Evolutionary conservation across 2,888 invertebrate genomes (phyloP), one percentile per base, ranked within the genome.

Genomic region (Drosophila subsilvestris): DNA sequence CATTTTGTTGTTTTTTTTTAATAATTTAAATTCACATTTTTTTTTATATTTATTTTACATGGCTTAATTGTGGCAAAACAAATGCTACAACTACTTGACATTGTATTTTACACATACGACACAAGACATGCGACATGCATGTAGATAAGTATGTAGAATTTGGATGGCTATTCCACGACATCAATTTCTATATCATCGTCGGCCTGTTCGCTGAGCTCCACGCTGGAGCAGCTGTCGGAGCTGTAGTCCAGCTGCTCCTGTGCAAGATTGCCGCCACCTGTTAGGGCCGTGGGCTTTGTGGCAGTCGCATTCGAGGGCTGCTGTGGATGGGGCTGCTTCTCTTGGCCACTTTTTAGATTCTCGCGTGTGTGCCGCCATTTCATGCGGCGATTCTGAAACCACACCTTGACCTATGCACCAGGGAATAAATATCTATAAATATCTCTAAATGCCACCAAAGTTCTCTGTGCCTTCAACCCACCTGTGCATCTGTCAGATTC

Each of bases 401-500:
- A 97, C 3, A 98, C 97, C 93, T 97, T 97, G 2, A 97, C 97
- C 96, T 97, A 47, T 1, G 32, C 10, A 29, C 7, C 0, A 3
- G 2, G 1, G 1, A 25, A 1, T 12, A 17, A 1, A n/a, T 14
- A 4, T 14, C 1, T 2, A n/a, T 5, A 44, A 17, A 29, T 1
- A 12, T 27, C 0, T 12, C 1, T 18, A 7, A 1, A 37, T 22
- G 0, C 5, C 12, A 12, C 22, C 0, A 9, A 9, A 10, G 12
- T 27, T 20, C 3, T 22, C n/a, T 18, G 2, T 8, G 8, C 1
- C 2, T 25, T 20, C 2, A 1, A 57, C 83, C 79, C 89, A 97
- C 97, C 94, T 98, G 98, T 6, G 98, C 98, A 93, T 98, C 98
- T 0, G 98, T 98, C 9, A 98, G 94, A 59, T 98, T 98, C 32